These are phyloP conservation scores for Polypedilum vanderplanki DNA, from an alignment of 1,140 invertebrate genomes.

Conservation along the genomic window DNA sequence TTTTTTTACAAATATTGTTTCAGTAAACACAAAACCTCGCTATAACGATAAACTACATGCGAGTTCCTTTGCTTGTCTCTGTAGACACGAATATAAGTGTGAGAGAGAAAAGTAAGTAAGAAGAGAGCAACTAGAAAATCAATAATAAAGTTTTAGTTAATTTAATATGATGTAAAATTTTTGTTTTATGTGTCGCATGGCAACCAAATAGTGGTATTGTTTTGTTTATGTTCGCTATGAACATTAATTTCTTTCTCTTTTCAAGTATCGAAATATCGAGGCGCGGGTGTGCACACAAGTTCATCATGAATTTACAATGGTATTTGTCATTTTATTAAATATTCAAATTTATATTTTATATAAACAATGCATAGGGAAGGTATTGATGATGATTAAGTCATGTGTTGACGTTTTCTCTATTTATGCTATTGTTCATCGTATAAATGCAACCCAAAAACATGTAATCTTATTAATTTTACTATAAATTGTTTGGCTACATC, in stretches of 20 bases:
- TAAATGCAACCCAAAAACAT: too few relatives aligned
- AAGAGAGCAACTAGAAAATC: background rate
- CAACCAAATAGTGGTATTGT: background rate
- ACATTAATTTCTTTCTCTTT: too few relatives aligned
- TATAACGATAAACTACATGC: background rate
- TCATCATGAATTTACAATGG: background rate
- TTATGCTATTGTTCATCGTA: background rate
- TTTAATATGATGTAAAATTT: background rate
- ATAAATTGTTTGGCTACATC: too few relatives aligned
- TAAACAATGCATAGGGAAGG: background rate
- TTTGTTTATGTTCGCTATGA: background rate
- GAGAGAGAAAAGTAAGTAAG: background rate
- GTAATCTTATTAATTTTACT: too few relatives aligned
- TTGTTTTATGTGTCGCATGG: background rate
- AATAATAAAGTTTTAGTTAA: background rate
- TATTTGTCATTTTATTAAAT: background rate
- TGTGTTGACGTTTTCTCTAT: background rate
- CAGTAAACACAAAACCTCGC: background rate
- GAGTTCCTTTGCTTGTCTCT: background rate
- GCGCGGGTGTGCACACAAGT: background rate
- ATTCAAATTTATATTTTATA: background rate
- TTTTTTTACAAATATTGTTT: slow-evolving; percentile 6
- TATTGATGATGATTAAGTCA: background rate
- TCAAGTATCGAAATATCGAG: background rate
- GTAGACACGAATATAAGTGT: slow-evolving; percentile 1